Base-by-base conservation (phyloP, 2,113 vertebrate genomes). In the Caranx melampygus region DNA sequence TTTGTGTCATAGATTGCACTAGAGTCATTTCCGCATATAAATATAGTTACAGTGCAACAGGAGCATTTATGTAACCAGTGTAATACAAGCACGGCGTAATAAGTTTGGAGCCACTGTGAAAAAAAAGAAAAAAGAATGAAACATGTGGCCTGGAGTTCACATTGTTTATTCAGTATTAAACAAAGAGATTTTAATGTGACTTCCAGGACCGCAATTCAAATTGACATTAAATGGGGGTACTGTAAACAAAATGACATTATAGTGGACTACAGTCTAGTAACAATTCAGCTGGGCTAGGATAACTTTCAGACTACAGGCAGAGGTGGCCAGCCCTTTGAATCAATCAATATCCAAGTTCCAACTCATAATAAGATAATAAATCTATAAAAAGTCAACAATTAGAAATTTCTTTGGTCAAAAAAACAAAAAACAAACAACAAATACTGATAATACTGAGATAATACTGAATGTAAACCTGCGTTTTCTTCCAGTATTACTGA, bases 81-180 rank as follows among this genome's bases (percentile, higher is more conserved):
- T 55, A 79, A 63, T 51, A 34, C 58, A 51, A 8, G 18, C 60
- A 14, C 75, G 40, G 67, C 47, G 34, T 51, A 79, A 68, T 45
- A 51, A 63, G 42, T 42, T 14, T 51, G 45, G 6, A 37, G 35
- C 61, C 20, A 11, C 31, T 33, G 65, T 49, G 58, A 64, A 81
- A 82, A 59, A 7, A 21, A 77, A 76, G 45, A 74, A 55, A 42
- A 74, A 55, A 42, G 59, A 58, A 49, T 44, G 31, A 60, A 15
- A 66, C 65, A 74, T 13, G 58, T 26, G 42, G 62, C 18, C 55
- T 85, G 82, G 79, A 88, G 70, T 93, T 94, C 93, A 94, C 93
- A 93, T 93, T 93, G 82, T 93, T 93, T 93, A 93, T 94, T 94
- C 89, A 85, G 83, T 91, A 83, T 89, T 83, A 88, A 89, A 92